Base-by-base conservation (phyloP, 2,113 vertebrate species). In the Ranitomeya imitator region DNA sequence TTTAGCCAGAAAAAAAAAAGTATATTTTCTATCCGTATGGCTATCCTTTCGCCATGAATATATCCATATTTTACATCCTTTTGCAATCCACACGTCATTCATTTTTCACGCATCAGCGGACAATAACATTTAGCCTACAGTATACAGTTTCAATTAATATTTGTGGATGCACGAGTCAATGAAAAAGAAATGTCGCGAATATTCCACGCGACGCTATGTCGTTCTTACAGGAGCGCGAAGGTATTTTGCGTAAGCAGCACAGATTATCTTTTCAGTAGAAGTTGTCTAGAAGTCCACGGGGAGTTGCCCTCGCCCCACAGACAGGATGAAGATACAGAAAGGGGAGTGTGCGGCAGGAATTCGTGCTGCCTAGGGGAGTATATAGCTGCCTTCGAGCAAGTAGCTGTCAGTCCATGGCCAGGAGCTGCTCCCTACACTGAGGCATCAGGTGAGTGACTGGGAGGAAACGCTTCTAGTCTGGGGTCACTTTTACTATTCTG, bases 341-440 rank as follows among this genome's bases (percentile, higher is more conserved):
- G 61, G 82, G 82, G 61, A 84, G 82, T 54, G 61, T 52, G 55
- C 16, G 14, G 1, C 6, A 71, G 82, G 61, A 84, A 84, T 84
- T 1, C 82, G 0, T 31, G 59, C 26, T n/a, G 60, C 59, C 59
- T 23, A 37, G 61, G 15, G 16, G 57, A 16, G n/a, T 83, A 83
- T 83, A 83, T 84, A 84, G 23, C 54, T 9, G 54, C 12, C 54
- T 59, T 15, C 54, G 14, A 14, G 45, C 54, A 59, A 14, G n/a
- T 7, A 8, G 13, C 19, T 79, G 10, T 26, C 7, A 59, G 54
- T 59, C 7, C 8, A 31, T 54, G 54, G 31, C n/a, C 23, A 16
- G 78, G 23, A 79, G 23, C 54, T 31, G 54, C 6, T 26, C 77
- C 13, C 67, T 14, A 8, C 77, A 23, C 51, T 79, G 77, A 12